Evolutionary conservation across 2,797 vertebrate genomes (phyloP).

Genomic region (Rhadinocentrus ornatus): DNA sequence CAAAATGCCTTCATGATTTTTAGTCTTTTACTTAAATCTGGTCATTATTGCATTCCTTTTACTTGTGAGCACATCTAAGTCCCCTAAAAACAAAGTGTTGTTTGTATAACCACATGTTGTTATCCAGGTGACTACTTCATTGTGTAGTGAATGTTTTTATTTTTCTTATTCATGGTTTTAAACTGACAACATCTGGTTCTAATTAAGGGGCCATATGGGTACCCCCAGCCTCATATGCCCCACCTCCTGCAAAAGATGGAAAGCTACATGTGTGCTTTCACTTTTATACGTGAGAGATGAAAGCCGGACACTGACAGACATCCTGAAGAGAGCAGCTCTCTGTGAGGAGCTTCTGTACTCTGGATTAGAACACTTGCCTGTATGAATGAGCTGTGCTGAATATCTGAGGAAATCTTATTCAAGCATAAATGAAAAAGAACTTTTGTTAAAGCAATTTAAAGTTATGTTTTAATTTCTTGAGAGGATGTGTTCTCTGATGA

Average conservation of each 20-base stretch:
- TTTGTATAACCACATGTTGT: conserved; percentile 26
- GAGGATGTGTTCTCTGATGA: not conserved
- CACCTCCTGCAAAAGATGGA: conserved; percentile 56
- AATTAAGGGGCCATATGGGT: conserved; percentile 76
- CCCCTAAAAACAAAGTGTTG: conserved; percentile 32
- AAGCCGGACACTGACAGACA: conserved; percentile 17
- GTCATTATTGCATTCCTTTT: not conserved
- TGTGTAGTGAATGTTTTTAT: conserved; percentile 43
- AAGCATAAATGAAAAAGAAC: not conserved
- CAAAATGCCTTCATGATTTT: not conserved
- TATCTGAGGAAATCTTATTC: not conserved
- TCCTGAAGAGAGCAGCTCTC: not conserved
- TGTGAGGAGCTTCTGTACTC: conserved; percentile 2
- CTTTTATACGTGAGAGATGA: conserved; percentile 68
- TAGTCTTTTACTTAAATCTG: not conserved
- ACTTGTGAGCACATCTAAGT: conserved; percentile 1
- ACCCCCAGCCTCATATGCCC: conserved; percentile 22
- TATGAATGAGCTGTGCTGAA: not conserved
- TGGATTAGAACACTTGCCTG: not conserved
- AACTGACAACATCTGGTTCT: conserved; percentile 73
- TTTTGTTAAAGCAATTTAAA: conserved; percentile 15
- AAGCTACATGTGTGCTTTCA: conserved; percentile 56
- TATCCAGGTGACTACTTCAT: conserved; percentile 33
- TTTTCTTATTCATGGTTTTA: conserved; percentile 52
- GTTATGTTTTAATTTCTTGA: conserved; percentile 4